These are phyloP conservation scores for Peromyscus polionotus DNA, from an alignment of 2,113 vertebrate species.

Conservation along the genomic window DNA sequence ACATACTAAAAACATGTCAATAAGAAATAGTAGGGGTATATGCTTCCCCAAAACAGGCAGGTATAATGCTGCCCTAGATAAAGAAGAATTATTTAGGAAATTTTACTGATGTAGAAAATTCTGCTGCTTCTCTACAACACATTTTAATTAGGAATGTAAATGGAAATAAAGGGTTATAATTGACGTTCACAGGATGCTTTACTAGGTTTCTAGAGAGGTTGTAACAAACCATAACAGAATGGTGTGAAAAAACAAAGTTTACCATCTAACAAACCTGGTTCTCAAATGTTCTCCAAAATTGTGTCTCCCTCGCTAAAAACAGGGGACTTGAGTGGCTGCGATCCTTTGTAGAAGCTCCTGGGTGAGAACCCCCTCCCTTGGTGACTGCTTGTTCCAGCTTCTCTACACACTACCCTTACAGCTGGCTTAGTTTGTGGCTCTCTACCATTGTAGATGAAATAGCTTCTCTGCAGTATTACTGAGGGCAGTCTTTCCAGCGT, in stretches of 20 bases:
- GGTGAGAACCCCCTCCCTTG: neutral
- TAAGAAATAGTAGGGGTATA: neutral
- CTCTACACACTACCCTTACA: no score
- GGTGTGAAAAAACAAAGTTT: neutral
- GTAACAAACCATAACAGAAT: neutral
- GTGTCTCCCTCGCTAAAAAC: no score
- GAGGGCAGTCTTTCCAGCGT: neutral
- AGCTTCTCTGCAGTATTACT: neutral
- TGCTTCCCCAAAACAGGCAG: neutral
- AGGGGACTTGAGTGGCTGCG: neutral
- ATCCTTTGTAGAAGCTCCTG: neutral
- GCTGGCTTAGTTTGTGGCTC: neutral
- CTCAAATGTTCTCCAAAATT: neutral
- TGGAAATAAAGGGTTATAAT: neutral
- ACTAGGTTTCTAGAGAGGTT: neutral
- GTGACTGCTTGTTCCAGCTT: neutral
- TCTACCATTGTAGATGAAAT: neutral
- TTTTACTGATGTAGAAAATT: neutral
- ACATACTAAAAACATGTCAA: neutral
- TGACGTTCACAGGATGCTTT: neutral
- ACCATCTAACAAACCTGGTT: neutral
- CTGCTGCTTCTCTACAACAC: neutral
- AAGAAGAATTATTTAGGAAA: neutral
- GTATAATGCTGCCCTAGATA: neutral
- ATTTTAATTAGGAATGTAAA: neutral